Percentiles rank a stretch among this genome's conserved stretches.
Evolutionary conservation across 2,888 invertebrate genomes (phyloP).

Genomic region (Drosophila siamana): DNA sequence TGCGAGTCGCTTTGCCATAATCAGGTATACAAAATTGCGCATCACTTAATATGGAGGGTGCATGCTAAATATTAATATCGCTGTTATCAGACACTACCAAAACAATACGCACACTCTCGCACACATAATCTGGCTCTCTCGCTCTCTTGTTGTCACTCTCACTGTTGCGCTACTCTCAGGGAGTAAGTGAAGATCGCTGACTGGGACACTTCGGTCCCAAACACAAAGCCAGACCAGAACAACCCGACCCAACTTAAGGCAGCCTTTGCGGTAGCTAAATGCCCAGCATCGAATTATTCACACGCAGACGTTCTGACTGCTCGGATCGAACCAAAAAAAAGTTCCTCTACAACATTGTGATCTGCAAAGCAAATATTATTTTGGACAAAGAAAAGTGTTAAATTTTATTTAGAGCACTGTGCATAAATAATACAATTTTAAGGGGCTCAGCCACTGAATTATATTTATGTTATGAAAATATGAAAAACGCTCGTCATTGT

Average conservation of each 20-base stretch:
- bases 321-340: constrained; percentile 57
- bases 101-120: constrained; percentile 9
- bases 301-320: constrained; percentile 71
- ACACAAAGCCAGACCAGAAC: constrained; percentile 37
- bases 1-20: constrained; percentile 17
- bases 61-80: constrained; percentile 38
- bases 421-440: neutral
- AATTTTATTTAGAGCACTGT: constrained; percentile 6
- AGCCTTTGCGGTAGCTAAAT: constrained; percentile 66
- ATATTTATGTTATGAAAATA: constrained; percentile 3
- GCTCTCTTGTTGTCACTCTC: neutral
- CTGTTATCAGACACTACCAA: constrained; percentile 58
- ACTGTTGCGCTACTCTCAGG: constrained; percentile 9
- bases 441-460: constrained; percentile 1
- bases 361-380: constrained; percentile 1
- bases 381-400: constrained; percentile 35
- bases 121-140: neutral
- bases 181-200: constrained; percentile 35
- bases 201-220: constrained; percentile 44
- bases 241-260: constrained; percentile 37
- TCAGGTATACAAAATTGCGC: constrained; percentile 62
- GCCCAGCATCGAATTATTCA: constrained; percentile 72
- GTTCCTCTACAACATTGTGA: constrained; percentile 19
- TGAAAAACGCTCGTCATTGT: constrained; percentile 29
- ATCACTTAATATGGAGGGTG: constrained; percentile 47